Evolutionary conservation across 2,888 invertebrate genomes (phyloP).

Genomic region (Thereva nobilitata): DNA sequence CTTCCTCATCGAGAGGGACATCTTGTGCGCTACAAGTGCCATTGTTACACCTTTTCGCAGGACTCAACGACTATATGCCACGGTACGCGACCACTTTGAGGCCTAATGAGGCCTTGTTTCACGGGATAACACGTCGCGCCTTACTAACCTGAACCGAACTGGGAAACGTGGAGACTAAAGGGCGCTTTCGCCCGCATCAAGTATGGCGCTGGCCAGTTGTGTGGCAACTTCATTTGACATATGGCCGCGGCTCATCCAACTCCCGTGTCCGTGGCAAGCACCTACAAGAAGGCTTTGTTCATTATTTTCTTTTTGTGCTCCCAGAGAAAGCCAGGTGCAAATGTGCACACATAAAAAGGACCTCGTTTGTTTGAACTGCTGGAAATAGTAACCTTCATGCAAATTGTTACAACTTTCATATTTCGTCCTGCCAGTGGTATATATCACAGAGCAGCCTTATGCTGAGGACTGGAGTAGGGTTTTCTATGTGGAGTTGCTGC

Average conservation of each 20-base stretch:
- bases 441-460: neutral
- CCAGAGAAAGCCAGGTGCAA: neutral
- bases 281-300: too few species aligned
- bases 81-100: too few species aligned
- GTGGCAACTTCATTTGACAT: neutral
- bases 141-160: too few species aligned
- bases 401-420: neutral
- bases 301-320: neutral
- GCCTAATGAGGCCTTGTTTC: neutral
- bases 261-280: neutral
- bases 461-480: neutral
- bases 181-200: too few species aligned
- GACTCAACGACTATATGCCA: too few species aligned
- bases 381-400: neutral
- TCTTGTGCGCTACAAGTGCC: constrained; percentile 39
- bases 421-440: neutral
- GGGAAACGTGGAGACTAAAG: too few species aligned
- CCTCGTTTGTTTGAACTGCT: neutral
- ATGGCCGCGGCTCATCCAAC: constrained; percentile 4
- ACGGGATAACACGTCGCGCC: too few species aligned
- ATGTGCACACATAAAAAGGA: neutral
- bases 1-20: constrained; percentile 18
- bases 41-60: constrained; percentile 14
- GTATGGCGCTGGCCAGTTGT: too few species aligned
- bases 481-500: too few species aligned